phyloP scores from a whole-genome alignment of 2,113 vertebrate genomes.

The Cichladusa arquata region DNA sequence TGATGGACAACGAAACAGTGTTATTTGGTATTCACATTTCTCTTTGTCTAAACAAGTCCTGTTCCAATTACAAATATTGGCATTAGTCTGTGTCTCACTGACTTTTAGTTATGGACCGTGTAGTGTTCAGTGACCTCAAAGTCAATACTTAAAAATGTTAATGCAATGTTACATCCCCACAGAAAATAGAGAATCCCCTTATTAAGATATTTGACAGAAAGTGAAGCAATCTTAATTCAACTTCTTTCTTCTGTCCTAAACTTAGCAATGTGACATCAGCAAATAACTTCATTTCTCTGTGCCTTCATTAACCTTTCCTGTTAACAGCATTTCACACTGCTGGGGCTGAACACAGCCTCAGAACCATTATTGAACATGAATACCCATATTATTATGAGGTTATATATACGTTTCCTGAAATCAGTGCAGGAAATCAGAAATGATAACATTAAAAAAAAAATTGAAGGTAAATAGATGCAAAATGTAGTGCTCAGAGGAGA shows the following conservation, averaged over 20 bases:
- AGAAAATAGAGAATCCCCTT: neutral
- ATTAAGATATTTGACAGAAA: neutral
- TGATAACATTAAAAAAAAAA: neutral
- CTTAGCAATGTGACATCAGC: neutral
- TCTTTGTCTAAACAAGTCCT: neutral
- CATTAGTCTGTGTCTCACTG: neutral
- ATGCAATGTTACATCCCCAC: neutral
- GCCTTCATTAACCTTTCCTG: constrained; percentile 26
- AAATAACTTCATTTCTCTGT: neutral
- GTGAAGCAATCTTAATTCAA: neutral
- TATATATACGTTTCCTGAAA: neutral
- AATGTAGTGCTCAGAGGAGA: neutral
- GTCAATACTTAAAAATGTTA: neutral
- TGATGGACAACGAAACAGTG: neutral
- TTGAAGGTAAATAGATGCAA: neutral
- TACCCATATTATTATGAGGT: neutral
- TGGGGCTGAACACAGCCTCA: neutral
- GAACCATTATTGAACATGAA: neutral
- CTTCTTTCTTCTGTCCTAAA: neutral
- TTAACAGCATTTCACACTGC: neutral
- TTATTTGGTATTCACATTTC: neutral
- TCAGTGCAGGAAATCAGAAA: neutral
- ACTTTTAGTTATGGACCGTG: neutral
- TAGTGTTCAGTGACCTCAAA: neutral
- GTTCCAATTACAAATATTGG: neutral